phyloP scores from a whole-genome alignment of 2,113 vertebrate genomes.

The Austrofundulus limnaeus region DNA sequence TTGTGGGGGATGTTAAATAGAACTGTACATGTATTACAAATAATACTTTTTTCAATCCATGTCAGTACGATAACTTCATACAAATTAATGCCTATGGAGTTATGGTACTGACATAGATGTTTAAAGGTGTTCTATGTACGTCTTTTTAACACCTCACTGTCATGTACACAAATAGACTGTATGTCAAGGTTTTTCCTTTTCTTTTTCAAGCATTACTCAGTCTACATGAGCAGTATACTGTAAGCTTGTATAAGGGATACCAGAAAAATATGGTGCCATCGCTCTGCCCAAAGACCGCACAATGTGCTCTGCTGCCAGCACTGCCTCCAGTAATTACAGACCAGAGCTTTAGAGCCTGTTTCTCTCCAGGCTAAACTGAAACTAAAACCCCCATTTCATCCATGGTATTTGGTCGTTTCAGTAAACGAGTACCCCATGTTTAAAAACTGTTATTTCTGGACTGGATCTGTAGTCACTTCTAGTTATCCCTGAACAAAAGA shows the following conservation, averaged over 20 bases:
- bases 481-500: constrained; percentile 54
- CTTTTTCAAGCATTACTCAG: constrained; percentile 14
- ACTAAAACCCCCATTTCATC: constrained; percentile 70
- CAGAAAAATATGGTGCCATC: constrained; percentile 63
- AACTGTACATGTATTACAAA: no score
- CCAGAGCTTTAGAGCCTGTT: constrained; percentile 59
- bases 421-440: constrained; percentile 56
- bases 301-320: constrained; percentile 59
- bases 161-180: constrained; percentile 1
- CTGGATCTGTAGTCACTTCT: constrained; percentile 49
- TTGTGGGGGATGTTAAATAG: no score
- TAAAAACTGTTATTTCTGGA: constrained; percentile 74
- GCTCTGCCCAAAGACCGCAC: constrained; percentile 67
- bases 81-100: no score
- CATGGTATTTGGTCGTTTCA: constrained; percentile 69
- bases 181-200: constrained; percentile 18
- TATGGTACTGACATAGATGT: not conserved
- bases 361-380: constrained; percentile 71
- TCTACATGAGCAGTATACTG: constrained; percentile 25
- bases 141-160: constrained; percentile 2
- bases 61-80: no score
- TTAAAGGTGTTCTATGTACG: not conserved
- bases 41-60: no score
- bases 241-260: constrained; percentile 52
- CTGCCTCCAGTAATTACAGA: constrained; percentile 76